Base-by-base conservation (phyloP, 2,797 vertebrate species). In the Chaetodon trifasciatus region DNA sequence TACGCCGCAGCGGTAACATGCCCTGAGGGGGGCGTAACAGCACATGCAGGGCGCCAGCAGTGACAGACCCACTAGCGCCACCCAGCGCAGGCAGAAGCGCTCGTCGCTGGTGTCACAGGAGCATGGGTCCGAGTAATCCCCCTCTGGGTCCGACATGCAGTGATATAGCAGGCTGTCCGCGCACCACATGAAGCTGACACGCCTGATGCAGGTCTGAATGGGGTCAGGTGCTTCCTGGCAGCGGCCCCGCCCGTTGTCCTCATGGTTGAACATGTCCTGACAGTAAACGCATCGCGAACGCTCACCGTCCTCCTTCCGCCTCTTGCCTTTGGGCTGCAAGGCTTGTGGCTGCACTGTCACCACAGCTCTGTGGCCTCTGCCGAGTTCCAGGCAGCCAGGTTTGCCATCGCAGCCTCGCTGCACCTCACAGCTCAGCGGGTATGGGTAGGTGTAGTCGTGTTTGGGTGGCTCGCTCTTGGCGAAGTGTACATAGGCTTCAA, bases 111-210 rank as follows among this genome's bases (percentile, higher is more conserved):
- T 96, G 90, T 98, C 97, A 0, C 98, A 99, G 8, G 97, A 99
- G 93, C 98, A 99, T 37, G 97, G 97, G 95, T 99, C 98, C 6
- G 96, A 97, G 67, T 97, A 98, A 82, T 99, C 98, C 17, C 98
- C 98, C 96, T 99, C 98, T 0, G 97, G 95, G 92, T 99, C 98
- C 0, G 97, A 98, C 97, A 98, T 98, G 92, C 98, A 99, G 95
- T 99, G 98, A 86, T 99, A 99, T 80, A 99, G 96, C 94, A 99
- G 96, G 92, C 97, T 98, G 96, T 99, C 97, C 0, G 97, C 97
- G 0, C 97, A 98, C 97, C 97, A 98, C 96, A 98, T 97, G 90
- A 97, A 98, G 96, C 97, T 98, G 89, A 97, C 97, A 61, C 97
- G 94, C 82, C 96, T 95, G 93, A 98, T 98, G 92, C 97, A 97